Conservation (phyloP, 92 coral and sea anemone genomes). For the Pocillopora meandrina region DNA sequence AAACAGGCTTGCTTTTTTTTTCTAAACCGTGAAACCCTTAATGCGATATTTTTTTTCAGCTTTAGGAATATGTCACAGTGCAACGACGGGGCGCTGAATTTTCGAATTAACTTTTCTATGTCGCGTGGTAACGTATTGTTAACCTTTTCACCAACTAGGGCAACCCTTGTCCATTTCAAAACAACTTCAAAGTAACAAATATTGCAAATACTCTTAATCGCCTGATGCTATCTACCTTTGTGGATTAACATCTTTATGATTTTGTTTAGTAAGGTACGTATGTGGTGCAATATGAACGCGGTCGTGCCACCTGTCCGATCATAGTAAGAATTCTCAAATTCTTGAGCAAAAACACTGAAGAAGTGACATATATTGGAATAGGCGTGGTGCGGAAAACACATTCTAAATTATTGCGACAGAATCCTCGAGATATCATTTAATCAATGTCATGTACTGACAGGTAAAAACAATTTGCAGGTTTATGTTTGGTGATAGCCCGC, state of each 20-base stretch:
- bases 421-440: not conserved
- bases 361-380: not conserved
- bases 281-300: too few species aligned
- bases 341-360: too few species aligned
- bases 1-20: too few species aligned
- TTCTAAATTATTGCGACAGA: not conserved
- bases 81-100: not conserved
- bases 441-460: not conserved
- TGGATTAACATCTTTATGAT: not conserved
- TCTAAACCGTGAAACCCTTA: too few species aligned
- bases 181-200: not conserved
- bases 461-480: not conserved
- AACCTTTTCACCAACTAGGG: not conserved
- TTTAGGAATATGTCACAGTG: too few species aligned
- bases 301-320: too few species aligned
- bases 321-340: too few species aligned
- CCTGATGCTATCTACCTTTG: too few species aligned
- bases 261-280: too few species aligned
- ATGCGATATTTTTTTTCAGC: too few species aligned
- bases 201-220: too few species aligned
- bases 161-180: not conserved
- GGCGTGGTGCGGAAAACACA: not conserved
- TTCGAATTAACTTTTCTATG: not conserved
- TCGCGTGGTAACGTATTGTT: not conserved
- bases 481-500: not conserved